Percentiles rank a stretch among this genome's conserved stretches.
Conservation (phyloP, 2,113 vertebrate genomes). For the Ammodytes marinus region DNA sequence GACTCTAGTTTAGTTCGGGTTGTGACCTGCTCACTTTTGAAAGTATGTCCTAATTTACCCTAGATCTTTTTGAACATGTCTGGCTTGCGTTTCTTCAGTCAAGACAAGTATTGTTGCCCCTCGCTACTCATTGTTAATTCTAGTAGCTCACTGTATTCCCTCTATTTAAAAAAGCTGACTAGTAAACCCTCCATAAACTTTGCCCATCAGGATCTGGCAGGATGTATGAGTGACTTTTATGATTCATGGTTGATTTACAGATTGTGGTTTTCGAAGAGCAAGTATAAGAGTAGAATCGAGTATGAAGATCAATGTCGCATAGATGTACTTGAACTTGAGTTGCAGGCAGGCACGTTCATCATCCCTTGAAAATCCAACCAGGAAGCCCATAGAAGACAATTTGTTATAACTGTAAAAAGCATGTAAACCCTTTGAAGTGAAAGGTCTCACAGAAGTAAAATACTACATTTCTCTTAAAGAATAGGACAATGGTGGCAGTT, state of each 20-base stretch:
- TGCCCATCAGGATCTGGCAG: constrained; percentile 7
- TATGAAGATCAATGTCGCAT: background rate
- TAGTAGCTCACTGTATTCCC: background rate
- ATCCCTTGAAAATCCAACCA: background rate
- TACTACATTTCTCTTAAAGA: background rate
- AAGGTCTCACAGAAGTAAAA: background rate
- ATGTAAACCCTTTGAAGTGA: background rate
- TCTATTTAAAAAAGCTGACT: background rate
- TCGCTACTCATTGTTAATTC: background rate
- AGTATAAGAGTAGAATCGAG: background rate
- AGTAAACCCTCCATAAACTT: constrained; percentile 1
- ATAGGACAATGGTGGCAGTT: background rate
- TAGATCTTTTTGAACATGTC: background rate
- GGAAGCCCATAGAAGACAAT: background rate
- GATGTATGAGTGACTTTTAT: background rate
- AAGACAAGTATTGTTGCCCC: background rate
- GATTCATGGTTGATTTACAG: constrained; percentile 5
- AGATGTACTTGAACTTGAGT: background rate
- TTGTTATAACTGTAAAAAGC: background rate
- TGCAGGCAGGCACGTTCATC: background rate
- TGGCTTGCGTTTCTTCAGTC: background rate
- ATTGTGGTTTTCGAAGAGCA: background rate
- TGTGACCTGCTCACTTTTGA: background rate
- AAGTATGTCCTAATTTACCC: background rate
- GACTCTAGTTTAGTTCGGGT: background rate